These are phyloP conservation scores for Ferdinandea cuprea DNA, from an alignment of 2,888 invertebrate genomes.

Conservation along the genomic window DNA sequence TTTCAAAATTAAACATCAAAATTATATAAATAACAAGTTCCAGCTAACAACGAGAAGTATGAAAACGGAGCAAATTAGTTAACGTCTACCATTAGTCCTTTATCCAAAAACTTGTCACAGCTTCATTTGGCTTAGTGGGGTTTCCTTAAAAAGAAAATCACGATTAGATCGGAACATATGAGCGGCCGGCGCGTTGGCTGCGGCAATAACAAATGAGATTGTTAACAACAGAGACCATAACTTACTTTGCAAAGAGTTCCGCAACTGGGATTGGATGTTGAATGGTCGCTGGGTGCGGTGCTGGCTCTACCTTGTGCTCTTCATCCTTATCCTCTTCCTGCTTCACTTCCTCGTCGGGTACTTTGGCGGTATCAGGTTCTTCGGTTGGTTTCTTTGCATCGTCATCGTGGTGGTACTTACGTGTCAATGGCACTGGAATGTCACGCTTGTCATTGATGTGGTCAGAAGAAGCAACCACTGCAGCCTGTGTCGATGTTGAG, in stretches of 20 bases:
- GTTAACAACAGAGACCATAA: conserved; percentile 26
- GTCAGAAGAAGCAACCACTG: conserved; percentile 2
- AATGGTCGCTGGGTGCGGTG: conserved; percentile 70
- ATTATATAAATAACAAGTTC: conserved; percentile 21
- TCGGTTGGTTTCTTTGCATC: conserved; percentile 70
- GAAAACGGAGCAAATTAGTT: conserved; percentile 20
- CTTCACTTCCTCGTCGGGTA: conserved; percentile 55
- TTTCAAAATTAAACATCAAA: conserved; percentile 24
- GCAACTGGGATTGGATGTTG: conserved; percentile 79
- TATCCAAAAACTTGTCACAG: conserved; percentile 20
- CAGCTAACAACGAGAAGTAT: background rate
- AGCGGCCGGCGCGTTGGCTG: background rate
- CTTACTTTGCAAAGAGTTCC: conserved; percentile 78
- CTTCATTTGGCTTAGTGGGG: conserved; percentile 35
- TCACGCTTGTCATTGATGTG: conserved; percentile 76
- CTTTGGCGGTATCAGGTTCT: conserved; percentile 22
- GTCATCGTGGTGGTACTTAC: conserved; percentile 75
- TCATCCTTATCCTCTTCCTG: conserved; percentile 46
- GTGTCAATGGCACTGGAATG: conserved; percentile 80
- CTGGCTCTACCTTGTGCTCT: conserved; percentile 41
- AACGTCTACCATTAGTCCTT: conserved; percentile 34
- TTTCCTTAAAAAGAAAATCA: conserved; percentile 60
- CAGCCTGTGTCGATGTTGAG: conserved; percentile 24
- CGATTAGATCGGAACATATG: conserved; percentile 35
- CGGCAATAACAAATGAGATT: conserved; percentile 5